Evolutionary conservation across 2,113 vertebrate species (phyloP), one percentile per base, ranked within the genome.

Genomic region (Deroptyus accipitrinus): DNA sequence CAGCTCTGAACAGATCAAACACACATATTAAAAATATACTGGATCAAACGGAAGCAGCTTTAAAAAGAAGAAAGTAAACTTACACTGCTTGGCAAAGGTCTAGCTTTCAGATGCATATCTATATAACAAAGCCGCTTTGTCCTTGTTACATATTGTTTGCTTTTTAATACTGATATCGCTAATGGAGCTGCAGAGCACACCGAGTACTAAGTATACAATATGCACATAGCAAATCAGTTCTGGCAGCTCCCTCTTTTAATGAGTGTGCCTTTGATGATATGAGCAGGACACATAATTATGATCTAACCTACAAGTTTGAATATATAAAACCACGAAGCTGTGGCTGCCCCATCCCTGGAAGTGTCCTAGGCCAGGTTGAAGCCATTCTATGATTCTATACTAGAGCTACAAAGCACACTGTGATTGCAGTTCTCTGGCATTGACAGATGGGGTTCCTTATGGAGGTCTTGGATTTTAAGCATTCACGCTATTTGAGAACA

Each of bases 141-240:
- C 93, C 93, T 90, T 90, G 88, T n/a, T 78, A 54, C 49, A 12
- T 18, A 30, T 10, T 91, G 93, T 96, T 96, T 93, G 86, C 70
- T 89, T 90, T 93, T 82, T 57, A 83, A 78, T 46, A 27, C 54
- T 22, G 73, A 3, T 87, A 94, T 6, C 41, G 2, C 39, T 84
- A 86, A 87, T 52, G 44, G 89, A 76, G 51, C 81, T 22, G 70
- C 76, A 67, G 51, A 73, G 88, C 67, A 83, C 92, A 70, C 1
- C 0, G 7, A 24, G 81, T 86, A 19, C 92, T 12, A 11, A 42
- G 30, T 4, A 10, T 35, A 64, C 76, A 42, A 7, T 4, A 23
- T 4, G 41, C 52, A 79, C 79, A 8, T 3, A 80, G 2, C 39
- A 79, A 25, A 54, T 23, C 35, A 20, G 35, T 28, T 23, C 67